These are phyloP conservation scores for Labroides dimidiatus DNA, from an alignment of 2,797 vertebrate genomes.

Conservation along the genomic window DNA sequence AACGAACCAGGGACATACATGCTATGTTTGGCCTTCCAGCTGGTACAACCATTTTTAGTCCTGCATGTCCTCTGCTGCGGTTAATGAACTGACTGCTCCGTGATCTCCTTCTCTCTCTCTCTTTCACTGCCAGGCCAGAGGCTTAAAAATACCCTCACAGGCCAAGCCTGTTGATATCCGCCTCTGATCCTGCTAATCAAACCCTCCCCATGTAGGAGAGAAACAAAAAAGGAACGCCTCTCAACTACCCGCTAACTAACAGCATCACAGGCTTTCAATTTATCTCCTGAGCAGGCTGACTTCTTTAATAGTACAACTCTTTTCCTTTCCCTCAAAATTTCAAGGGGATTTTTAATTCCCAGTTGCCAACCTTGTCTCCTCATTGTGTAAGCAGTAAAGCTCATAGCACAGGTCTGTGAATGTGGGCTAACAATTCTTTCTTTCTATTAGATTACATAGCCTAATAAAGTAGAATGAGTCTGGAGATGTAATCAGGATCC, in stretches of 20 bases:
- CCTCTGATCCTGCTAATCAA: constrained; percentile 68
- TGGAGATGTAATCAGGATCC: constrained; percentile 66
- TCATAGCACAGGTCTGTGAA: constrained; percentile 47
- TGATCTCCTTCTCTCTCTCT: constrained; percentile 54
- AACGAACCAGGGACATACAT: constrained; percentile 31
- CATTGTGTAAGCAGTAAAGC: constrained; percentile 37
- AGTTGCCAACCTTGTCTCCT: constrained; percentile 40
- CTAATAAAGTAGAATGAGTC: constrained; percentile 70
- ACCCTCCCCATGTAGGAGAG: constrained; percentile 42
- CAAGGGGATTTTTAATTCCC: constrained; percentile 56
- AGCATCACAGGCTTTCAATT: constrained; percentile 52
- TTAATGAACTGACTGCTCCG: constrained; percentile 72
- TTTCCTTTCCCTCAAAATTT: constrained; percentile 37
- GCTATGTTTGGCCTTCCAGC: constrained; percentile 73
- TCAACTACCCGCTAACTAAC: constrained; percentile 46
- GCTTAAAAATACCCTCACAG: constrained; percentile 69
- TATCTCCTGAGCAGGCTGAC: constrained; percentile 42
- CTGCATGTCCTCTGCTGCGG: constrained; percentile 61
- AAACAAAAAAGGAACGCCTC: constrained; percentile 57
- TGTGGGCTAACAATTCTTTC: constrained; percentile 46
- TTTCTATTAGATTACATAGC: constrained; percentile 65
- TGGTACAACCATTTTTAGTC: constrained; percentile 68
- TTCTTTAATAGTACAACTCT: constrained; percentile 29
- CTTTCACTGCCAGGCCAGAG: constrained; percentile 47
- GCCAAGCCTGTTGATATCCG: constrained; percentile 52